These are phyloP conservation scores for Antitype chi DNA, from an alignment of 2,888 invertebrate species.

Conservation along the genomic window DNA sequence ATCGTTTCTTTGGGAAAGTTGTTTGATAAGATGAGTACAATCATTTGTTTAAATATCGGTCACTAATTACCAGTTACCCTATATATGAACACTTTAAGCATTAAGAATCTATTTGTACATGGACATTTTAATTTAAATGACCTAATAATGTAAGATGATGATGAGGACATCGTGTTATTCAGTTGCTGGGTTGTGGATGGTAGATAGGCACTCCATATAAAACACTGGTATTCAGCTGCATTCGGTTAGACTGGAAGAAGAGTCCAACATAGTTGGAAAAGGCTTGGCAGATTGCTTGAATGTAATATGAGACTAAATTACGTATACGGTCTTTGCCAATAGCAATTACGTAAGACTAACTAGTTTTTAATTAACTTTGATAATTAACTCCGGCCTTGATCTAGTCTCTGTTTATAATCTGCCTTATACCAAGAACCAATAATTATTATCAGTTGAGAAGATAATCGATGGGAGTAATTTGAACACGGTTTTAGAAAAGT, in stretches of 20 bases:
- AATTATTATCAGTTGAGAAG: slow-evolving; percentile 19
- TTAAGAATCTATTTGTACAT: not conserved
- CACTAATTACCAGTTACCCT: too few species aligned
- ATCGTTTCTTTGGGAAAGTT: too few species aligned
- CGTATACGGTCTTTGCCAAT: too few species aligned
- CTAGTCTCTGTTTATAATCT: not conserved
- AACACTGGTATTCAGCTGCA: not conserved
- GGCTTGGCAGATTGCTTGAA: not conserved
- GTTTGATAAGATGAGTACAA: too few species aligned
- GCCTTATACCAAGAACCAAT: not conserved
- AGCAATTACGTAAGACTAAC: not conserved
- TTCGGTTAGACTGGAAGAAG: not conserved
- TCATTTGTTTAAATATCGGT: too few species aligned
- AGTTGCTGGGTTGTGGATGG: not conserved
- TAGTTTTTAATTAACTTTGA: not conserved
- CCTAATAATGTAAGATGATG: not conserved
- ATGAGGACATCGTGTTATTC: not conserved
- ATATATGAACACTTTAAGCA: too few species aligned
- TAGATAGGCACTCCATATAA: not conserved
- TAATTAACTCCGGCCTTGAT: not conserved
- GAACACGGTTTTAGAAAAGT: not conserved
- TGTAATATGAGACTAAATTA: not conserved
- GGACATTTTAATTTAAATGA: not conserved
- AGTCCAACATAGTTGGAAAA: not conserved
- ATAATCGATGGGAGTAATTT: not conserved